Base-by-base conservation (phyloP, 2,888 invertebrate genomes). In the Dicranocentrus wangi region DNA sequence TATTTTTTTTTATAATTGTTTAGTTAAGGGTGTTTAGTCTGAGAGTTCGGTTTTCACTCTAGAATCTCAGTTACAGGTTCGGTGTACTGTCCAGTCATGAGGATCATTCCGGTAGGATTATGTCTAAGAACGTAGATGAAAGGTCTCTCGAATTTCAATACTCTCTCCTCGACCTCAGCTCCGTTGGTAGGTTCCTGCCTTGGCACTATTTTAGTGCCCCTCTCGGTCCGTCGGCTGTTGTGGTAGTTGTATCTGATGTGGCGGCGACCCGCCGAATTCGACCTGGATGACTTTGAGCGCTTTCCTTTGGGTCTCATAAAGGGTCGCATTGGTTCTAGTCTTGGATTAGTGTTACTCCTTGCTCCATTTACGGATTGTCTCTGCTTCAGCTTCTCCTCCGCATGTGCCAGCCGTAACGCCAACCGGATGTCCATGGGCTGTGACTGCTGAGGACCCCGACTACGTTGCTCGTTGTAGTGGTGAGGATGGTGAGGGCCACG, bases 121-220 rank as follows among this genome's bases (percentile, higher is more conserved):
- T 96, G 96, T 87, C 96, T 91, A 15, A 96, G 94, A 87, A 95
- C 94, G 89, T 94, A 96, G 27, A 96, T 90, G 91, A 96, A 96
- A 0, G 96, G 96, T 87, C 95, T 91, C 87, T 96, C 95, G 88
- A 95, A 93, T 87, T 94, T 92, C 87, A 96, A 90, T 88, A 95
- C 91, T 3, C 93, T 94, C 19, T 91, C 90, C 66, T 94, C 92
- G 83, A 94, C 86, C 13, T 75, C 76, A 1, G 69, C 86, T 10
- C 68, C 68, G 13, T 39, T 58, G 13, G 28, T 58, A 10, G 21
- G 17, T 17, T 39, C 53, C 21, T 68, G 77, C n/a, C 77, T 66
- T 3, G 61, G 27, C 19, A 43, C 32, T 25, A 77, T 47, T 8
- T 32, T 63, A 47, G 7, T 65, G 17, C 58, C 51, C 19, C 79